These are phyloP conservation scores for Paradoxurus hermaphroditus DNA, from an alignment of 2,113 vertebrate species.

Conservation along the genomic window DNA sequence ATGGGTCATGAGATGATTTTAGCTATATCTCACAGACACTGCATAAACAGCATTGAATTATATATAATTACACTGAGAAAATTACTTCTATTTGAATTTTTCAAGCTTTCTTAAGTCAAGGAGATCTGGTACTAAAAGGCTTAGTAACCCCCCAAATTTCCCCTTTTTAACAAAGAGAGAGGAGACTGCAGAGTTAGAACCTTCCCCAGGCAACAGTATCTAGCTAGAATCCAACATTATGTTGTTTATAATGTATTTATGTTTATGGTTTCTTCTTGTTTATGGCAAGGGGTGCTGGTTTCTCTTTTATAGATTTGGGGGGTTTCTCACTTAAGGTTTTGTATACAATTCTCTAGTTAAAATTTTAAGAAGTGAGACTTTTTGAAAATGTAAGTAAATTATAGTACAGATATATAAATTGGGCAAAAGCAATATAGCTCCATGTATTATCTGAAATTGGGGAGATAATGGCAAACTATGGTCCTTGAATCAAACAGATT, in stretches of 20 bases:
- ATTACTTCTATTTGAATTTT: neutral
- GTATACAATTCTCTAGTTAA: neutral
- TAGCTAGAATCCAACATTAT: neutral
- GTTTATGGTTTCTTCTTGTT: neutral
- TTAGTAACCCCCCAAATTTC: neutral
- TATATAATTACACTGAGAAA: neutral
- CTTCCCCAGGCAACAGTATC: neutral
- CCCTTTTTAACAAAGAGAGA: neutral
- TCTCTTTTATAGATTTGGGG: neutral
- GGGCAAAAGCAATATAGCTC: neutral
- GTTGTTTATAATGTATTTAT: neutral
- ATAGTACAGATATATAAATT: neutral
- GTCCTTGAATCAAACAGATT: neutral
- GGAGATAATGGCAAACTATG: neutral
- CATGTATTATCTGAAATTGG: neutral
- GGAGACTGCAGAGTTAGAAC: neutral
- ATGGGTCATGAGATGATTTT: neutral
- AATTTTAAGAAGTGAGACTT: neutral
- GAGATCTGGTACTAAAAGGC: neutral
- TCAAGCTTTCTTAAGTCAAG: neutral
- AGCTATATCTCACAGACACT: neutral
- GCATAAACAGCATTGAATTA: neutral
- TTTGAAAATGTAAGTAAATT: neutral
- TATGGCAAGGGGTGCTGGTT: neutral
- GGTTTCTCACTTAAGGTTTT: neutral